A percentile compares a stretch with the other conserved stretches of the same genome.
Conservation (phyloP, 1,140 invertebrate genomes). For the Steinernema khuongi region DNA sequence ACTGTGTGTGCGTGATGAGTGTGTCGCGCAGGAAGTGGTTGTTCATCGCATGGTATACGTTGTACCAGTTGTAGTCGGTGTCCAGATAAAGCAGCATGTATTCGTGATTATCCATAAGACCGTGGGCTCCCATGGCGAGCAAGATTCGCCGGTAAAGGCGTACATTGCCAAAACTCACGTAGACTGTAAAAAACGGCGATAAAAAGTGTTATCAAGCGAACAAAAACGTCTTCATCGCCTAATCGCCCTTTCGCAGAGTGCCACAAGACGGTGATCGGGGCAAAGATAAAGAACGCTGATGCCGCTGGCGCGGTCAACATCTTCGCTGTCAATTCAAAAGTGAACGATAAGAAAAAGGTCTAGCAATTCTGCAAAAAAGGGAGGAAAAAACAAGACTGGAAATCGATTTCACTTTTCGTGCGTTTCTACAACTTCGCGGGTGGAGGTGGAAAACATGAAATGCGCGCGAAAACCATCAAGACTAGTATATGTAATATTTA, state of each 20-base stretch:
- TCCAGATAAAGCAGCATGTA: conserved; percentile 92
- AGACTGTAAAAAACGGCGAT: conserved; percentile 67
- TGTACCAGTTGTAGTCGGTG: conserved; percentile 84
- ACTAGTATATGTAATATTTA: too few species aligned
- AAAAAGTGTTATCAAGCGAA: neutral
- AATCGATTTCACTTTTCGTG: too few species aligned
- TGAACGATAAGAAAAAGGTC: neutral
- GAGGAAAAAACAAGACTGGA: too few species aligned
- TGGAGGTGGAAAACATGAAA: too few species aligned
- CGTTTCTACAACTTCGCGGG: too few species aligned
- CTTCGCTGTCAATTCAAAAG: too few species aligned
- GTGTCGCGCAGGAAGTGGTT: conserved; percentile 65
- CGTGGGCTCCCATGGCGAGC: conserved; percentile 77
- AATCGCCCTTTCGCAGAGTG: too few species aligned
- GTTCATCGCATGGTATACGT: conserved; percentile 72
- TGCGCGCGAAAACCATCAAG: too few species aligned
- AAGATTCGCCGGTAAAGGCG: conserved; percentile 79
- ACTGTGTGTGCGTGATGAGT: conserved; percentile 32
- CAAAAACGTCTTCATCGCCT: neutral
- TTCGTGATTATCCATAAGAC: conserved; percentile 79
- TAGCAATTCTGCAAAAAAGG: too few species aligned
- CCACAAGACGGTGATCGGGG: neutral
- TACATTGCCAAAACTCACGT: conserved; percentile 79
- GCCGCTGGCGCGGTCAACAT: too few species aligned
- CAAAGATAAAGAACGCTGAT: conserved; percentile 25